phyloP scores from a whole-genome alignment of 2,888 invertebrate species.

The Amphipoea lucens region DNA sequence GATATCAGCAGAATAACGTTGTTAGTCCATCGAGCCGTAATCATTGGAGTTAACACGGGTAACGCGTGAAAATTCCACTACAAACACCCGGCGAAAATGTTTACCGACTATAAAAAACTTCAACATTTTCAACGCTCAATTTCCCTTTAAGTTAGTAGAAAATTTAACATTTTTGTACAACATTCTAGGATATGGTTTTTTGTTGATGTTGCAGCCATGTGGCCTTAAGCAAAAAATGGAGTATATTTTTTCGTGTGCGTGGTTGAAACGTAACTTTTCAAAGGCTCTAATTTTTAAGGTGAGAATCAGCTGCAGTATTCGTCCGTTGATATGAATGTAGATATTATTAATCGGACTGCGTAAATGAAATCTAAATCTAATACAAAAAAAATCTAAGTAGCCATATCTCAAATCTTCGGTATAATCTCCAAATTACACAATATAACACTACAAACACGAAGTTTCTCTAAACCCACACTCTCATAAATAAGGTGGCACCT shows the following conservation, averaged over 20 bases:
- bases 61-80: constrained; percentile 52
- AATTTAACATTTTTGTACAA: constrained; percentile 28
- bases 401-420: background rate
- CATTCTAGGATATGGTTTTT: constrained; percentile 6
- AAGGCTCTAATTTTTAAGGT: constrained; percentile 7
- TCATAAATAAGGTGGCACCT: constrained; percentile 48
- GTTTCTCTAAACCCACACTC: constrained; percentile 31
- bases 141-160: constrained; percentile 35
- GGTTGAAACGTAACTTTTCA: background rate
- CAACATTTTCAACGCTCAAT: constrained; percentile 53
- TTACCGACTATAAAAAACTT: constrained; percentile 53
- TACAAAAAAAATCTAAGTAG: background rate
- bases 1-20: constrained; percentile 27
- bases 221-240: constrained; percentile 14
- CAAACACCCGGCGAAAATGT: constrained; percentile 41
- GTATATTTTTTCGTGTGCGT: background rate
- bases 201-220: constrained; percentile 21
- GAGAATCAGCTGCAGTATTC: background rate
- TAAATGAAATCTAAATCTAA: background rate
- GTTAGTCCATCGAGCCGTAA: constrained; percentile 31
- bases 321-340: background rate
- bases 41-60: constrained; percentile 38
- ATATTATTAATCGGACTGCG: background rate
- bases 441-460: constrained; percentile 25
- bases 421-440: constrained; percentile 7